These are phyloP conservation scores for Bradynema listronoti DNA, from an alignment of 1,140 invertebrate genomes.

Conservation along the genomic window DNA sequence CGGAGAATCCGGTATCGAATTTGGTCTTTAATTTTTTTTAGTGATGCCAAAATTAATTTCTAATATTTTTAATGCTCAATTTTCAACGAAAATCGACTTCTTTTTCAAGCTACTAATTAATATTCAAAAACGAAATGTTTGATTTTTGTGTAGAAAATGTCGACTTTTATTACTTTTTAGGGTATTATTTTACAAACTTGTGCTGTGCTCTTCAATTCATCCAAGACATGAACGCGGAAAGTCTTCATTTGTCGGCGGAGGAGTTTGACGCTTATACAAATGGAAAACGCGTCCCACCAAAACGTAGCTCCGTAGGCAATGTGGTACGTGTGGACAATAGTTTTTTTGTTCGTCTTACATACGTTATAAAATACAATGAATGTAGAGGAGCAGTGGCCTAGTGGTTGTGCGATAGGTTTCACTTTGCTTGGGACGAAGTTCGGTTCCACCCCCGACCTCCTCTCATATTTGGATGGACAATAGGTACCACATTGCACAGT, in stretches of 20 bases:
- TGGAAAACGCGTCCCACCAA: constrained; percentile 62
- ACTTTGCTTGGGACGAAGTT: too few species aligned
- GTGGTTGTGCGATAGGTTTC: background rate
- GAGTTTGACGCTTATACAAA: constrained; percentile 91
- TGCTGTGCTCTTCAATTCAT: constrained; percentile 96
- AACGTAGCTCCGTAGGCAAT: constrained; percentile 27
- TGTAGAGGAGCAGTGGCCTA: background rate
- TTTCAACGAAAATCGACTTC: background rate
- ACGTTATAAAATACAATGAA: background rate
- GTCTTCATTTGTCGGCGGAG: constrained; percentile 79
- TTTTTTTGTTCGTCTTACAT: constrained; percentile 5
- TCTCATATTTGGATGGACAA: too few species aligned
- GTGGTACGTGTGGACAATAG: constrained; percentile 15
- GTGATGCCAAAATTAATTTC: constrained; percentile 8
- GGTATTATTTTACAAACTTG: constrained; percentile 97
- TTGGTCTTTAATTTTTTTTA: constrained; percentile 22
- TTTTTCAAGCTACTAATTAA: too few species aligned
- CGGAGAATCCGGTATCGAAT: constrained; percentile 69
- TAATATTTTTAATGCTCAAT: constrained; percentile 3
- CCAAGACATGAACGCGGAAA: constrained; percentile 86
- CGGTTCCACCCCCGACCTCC: too few species aligned
- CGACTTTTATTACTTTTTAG: too few species aligned
- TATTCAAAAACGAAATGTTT: too few species aligned
- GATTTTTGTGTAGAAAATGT: too few species aligned
- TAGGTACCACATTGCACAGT: too few species aligned